Evolutionary conservation across 2,888 invertebrate genomes (phyloP), one percentile per base, ranked within the genome.

Genomic region (Adelphocoris suturalis): DNA sequence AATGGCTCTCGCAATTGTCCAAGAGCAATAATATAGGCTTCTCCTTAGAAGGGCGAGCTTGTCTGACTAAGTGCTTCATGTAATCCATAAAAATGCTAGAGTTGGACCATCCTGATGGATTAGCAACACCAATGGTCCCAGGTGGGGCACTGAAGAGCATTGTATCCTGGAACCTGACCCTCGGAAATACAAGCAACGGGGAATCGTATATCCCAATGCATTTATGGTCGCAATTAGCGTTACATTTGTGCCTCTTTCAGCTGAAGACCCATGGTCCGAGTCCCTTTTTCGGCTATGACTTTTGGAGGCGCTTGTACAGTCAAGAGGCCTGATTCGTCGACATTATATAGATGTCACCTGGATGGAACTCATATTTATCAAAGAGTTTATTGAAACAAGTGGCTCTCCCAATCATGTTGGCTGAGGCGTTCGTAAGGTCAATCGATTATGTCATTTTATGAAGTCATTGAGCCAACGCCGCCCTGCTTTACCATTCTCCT

Each of bases 101-200:
- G 80, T 78, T 91, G 90, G 92, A 92, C 92, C 92, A 91, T 86
- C 92, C 92, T 76, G 91, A 91, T 14, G 90, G 86, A 76, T 76
- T 76, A n/a, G 76, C 76, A 76, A 76, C 76, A 28, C 76, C 76
- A 13, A 16, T 76, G 13, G 91, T 92, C 91, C 28, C 92, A 78
- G 90, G 68, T 48, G 48, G 48, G 13, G 48, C 48, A 48, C 48
- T 13, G 13, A 81, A 93, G 92, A 16, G 91, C 91, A 93, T 92
- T 90, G 92, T 92, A 16, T 91, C 89, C 19, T 90, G 90, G 85
- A 90, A 92, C 19, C 91, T 81, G 13, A 91, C 91, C 23, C 92
- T 86, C 37, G 92, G 92, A 84, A 92, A 92, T 23, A 92, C 91
- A 52, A 92, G 90, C 76, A 91, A 89, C 19, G 92, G 46, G 92